Conservation (phyloP, 1,140 invertebrate species). For the Rhopalosiphum padi region DNA sequence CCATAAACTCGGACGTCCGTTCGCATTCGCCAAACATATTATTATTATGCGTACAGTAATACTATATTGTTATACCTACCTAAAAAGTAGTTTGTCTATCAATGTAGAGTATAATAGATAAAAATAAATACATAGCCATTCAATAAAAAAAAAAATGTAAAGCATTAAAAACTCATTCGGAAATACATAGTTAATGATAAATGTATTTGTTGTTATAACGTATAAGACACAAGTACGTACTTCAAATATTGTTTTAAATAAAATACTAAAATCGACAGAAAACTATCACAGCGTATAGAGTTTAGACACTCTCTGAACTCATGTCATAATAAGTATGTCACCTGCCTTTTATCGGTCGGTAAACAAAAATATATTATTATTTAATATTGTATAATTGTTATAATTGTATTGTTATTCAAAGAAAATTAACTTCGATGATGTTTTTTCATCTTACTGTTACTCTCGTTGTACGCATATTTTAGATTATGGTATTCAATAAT, state of each 20-base stretch:
- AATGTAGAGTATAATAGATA: not conserved
- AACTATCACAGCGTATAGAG: not conserved
- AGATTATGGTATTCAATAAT: not conserved
- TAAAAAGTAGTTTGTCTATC: not conserved
- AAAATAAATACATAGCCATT: not conserved
- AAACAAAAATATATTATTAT: not conserved
- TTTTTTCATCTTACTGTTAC: not conserved
- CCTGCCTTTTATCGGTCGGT: not conserved
- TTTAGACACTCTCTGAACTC: not conserved
- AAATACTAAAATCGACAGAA: not conserved
- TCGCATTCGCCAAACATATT: not conserved
- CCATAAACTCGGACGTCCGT: not conserved
- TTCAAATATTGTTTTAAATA: not conserved
- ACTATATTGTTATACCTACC: not conserved
- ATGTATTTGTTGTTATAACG: not conserved
- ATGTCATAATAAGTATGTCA: not conserved
- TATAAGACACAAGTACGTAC: not conserved
- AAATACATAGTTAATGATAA: not conserved
- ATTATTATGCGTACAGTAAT: not conserved
- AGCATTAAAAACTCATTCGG: not conserved
- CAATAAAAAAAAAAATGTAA: not conserved
- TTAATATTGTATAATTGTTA: not conserved
- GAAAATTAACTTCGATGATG: not conserved
- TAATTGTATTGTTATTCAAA: not conserved
- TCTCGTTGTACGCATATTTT: not conserved